These are phyloP conservation scores for Hemistola chrysoprasaria DNA, from an alignment of 2,888 invertebrate genomes.

Conservation along the genomic window DNA sequence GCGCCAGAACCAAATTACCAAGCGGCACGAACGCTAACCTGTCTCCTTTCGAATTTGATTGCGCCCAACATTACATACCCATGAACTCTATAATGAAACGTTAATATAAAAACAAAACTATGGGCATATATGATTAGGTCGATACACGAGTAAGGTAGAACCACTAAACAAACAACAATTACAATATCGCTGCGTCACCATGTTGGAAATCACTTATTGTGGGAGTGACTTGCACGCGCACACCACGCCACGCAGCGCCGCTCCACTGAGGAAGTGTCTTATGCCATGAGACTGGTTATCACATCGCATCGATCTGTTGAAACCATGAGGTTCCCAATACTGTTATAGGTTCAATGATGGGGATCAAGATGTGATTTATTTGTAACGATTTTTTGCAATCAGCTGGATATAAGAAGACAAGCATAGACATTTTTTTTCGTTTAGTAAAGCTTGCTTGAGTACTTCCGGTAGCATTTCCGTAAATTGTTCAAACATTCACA, in stretches of 20 bases:
- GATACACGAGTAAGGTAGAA: conserved; percentile 81
- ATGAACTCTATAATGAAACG: conserved; percentile 81
- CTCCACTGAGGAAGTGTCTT: conserved; percentile 49
- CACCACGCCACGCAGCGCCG: too few species aligned
- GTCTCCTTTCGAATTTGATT: conserved; percentile 80
- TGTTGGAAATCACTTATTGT: conserved; percentile 81
- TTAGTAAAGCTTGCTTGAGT: too few species aligned
- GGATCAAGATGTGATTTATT: not conserved
- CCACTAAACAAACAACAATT: conserved; percentile 81
- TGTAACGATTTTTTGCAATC: too few species aligned
- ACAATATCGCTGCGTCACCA: conserved; percentile 75
- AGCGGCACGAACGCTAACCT: conserved; percentile 67
- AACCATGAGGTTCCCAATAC: conserved; percentile 4
- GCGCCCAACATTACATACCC: conserved; percentile 79
- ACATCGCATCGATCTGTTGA: conserved; percentile 8
- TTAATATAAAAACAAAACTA: conserved; percentile 79
- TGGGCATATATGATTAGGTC: conserved; percentile 81
- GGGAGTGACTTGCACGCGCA: conserved; percentile 70
- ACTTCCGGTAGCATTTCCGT: too few species aligned
- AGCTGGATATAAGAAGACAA: too few species aligned
- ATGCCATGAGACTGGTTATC: conserved; percentile 53
- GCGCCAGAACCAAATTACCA: conserved; percentile 75
- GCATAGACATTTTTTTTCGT: too few species aligned
- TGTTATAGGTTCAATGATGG: not conserved
- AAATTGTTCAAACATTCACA: too few species aligned